phyloP scores from a whole-genome alignment of 1,140 invertebrate genomes.

The Luehdorfia chinensis region DNA sequence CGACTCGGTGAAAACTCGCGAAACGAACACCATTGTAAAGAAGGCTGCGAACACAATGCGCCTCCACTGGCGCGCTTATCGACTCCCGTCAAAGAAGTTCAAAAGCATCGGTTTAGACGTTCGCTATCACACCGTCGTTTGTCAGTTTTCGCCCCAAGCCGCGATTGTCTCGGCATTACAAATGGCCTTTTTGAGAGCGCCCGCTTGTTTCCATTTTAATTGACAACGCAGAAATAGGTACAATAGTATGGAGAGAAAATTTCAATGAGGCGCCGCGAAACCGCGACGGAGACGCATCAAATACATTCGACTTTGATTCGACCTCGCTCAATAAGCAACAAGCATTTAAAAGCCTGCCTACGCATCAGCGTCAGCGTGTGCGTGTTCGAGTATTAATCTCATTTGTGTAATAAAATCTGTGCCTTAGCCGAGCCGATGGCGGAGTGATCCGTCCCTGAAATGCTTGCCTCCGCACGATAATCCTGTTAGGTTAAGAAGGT shows the following conservation, averaged over 20 bases:
- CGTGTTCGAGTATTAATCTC: constrained; percentile 68
- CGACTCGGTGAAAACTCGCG: constrained; percentile 69
- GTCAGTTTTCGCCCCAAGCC: constrained; percentile 56
- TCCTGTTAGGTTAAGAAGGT: constrained; percentile 84
- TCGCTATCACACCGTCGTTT: constrained; percentile 58
- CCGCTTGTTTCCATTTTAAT: constrained; percentile 57
- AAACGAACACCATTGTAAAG: constrained; percentile 62
- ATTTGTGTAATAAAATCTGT: constrained; percentile 77
- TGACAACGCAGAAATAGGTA: constrained; percentile 43
- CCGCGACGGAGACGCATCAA: constrained; percentile 27
- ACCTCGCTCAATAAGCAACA: constrained; percentile 32
- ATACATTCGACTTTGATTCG: constrained; percentile 41
- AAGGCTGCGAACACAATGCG: constrained; percentile 51
- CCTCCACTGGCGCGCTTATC: constrained; percentile 56
- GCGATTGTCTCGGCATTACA: constrained; percentile 57
- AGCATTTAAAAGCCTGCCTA: constrained; percentile 34
- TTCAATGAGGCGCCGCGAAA: constrained; percentile 26
- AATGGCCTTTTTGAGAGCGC: constrained; percentile 57
- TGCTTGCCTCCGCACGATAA: constrained; percentile 80
- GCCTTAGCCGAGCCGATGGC: constrained; percentile 63
- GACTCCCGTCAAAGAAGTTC: constrained; percentile 68
- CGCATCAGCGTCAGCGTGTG: constrained; percentile 33
- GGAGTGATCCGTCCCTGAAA: constrained; percentile 74
- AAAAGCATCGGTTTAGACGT: constrained; percentile 67
- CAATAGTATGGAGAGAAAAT: constrained; percentile 29